Base-by-base conservation (phyloP, 2,888 invertebrate genomes). In the Hymenopus coronatus region DNA sequence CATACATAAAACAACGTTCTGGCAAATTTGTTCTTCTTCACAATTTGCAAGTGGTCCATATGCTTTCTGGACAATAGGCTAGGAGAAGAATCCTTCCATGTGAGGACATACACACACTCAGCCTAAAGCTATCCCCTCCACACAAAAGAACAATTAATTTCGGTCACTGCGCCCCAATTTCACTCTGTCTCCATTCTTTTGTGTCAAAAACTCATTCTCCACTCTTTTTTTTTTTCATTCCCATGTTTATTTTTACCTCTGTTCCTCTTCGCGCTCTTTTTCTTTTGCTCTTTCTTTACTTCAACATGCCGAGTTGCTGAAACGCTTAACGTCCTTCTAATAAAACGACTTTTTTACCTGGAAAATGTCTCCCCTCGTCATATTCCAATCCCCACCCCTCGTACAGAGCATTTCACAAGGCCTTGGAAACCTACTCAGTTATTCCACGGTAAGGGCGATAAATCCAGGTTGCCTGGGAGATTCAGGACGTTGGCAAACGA, bases 141-240 rank as follows among this genome's bases (percentile, higher is more conserved):
- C 46, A 88, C 89, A 89, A 89, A 89, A 89, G 89, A 89, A 88
- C 88, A 89, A 89, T 89, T 89, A 89, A 89, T 89, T 88, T 87
- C 89, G 89, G 89, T 89, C 89, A 89, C 30, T 84, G 89, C 87
- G 81, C 89, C 83, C 87, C 89, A 89, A 89, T 89, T 89, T 88
- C 54, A 70, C 54, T 70, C 54, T 70, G 54, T 87, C 87, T 87
- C 87, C n/a, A 87, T 82, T 87, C 87, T 87, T 87, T 87, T 87
- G 87, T 87, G 87, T 87, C 87, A 87, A 87, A 70, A 87, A 87
- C 87, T 87, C 87, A 87, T 87, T 87, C 87, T 87, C 82, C 82
- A 87, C 54, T 54, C 54, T 4, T 54, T 82, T 87, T 87, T 87
- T 87, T 87, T 87, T 87, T 87, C 82, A 87, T 87, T 87, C 87